Evolutionary conservation across 2,888 invertebrate species (phyloP), one percentile per base, ranked within the genome.

Genomic region (Arenicola marina): DNA sequence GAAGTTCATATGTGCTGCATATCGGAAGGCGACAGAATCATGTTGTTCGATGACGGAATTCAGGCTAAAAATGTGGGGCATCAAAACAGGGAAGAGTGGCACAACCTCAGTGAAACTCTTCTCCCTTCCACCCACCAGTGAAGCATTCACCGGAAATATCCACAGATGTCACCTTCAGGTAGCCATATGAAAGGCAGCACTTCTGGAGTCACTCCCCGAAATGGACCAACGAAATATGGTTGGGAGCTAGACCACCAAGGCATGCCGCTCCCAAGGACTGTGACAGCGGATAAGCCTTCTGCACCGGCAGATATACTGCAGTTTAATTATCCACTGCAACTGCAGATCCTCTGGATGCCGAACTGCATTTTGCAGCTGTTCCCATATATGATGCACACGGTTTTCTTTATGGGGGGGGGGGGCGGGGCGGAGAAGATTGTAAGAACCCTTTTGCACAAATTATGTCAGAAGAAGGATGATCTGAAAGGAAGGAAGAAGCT

Each of bases 91-190:
- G 7, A 60, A 54, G 44, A 43, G 43, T 43, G 54, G 54, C 2
- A 54, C 54, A 54, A n/a, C n/a, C n/a, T n/a, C n/a, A n/a, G n/a
- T n/a, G n/a, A 54, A 60, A 28, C 54, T 60, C 15, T 60, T 34
- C 32, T 54, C 60, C 38, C 54, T 60, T 29, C 54, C 60, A 43
- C 54, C 44, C 28, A 60, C 60, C 38, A 54, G 26, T 29, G 54
- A 60, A 54, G 53, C 54, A 24, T 60, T 60, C 54, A 7, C 26
- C n/a, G 29, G 43, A 54, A 60, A 60, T 29, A 44, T 54, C 24
- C 4, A 26, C 26, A 53, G 53, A 44, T 24, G 43, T 43, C 54
- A 60, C 29, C 33, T 60, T n/a, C 54, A 60, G 44, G 43, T 59
- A 4, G 60, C 60, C 24, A 38, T 44, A 29, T 60, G 54, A 44